Percentiles rank a stretch among this genome's conserved stretches.
phyloP scores from a whole-genome alignment of 2,113 vertebrate species.

The Apistogramma diplotaenia region DNA sequence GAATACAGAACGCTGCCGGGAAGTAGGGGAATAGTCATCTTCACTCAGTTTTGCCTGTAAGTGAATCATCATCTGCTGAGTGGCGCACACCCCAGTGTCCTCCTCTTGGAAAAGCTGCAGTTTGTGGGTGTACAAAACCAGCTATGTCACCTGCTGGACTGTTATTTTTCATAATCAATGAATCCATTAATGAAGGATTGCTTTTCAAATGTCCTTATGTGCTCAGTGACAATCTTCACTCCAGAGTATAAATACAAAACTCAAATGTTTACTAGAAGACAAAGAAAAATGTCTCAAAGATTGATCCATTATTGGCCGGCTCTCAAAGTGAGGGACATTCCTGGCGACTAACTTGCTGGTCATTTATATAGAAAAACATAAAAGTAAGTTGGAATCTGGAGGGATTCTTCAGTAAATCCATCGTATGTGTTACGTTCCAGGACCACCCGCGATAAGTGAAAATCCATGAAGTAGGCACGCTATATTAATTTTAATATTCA shows the following conservation, averaged over 20 bases:
- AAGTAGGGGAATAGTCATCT: not conserved
- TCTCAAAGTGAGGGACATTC: too few relatives aligned
- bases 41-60: not conserved
- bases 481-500: too few relatives aligned
- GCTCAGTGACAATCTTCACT: not conserved
- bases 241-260: not conserved
- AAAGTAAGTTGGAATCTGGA: not conserved
- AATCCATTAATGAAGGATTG: not conserved
- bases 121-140: not conserved
- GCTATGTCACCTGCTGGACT: accelerated
- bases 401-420: too few relatives aligned
- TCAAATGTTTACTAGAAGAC: not conserved
- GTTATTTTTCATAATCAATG: not conserved
- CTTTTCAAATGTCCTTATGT: not conserved
- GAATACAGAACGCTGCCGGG: not conserved
- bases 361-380: accelerated
- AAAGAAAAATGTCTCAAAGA: not conserved
- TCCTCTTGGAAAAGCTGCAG: not conserved
- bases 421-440: too few relatives aligned
- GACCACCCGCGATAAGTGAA: too few relatives aligned
- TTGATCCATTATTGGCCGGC: not conserved
- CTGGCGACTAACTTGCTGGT: too few relatives aligned
- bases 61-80: not conserved
- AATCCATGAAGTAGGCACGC: too few relatives aligned
- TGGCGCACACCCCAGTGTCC: not conserved